Conservation (phyloP, 2,113 vertebrate genomes). For the Circaetus cinerascens region DNA sequence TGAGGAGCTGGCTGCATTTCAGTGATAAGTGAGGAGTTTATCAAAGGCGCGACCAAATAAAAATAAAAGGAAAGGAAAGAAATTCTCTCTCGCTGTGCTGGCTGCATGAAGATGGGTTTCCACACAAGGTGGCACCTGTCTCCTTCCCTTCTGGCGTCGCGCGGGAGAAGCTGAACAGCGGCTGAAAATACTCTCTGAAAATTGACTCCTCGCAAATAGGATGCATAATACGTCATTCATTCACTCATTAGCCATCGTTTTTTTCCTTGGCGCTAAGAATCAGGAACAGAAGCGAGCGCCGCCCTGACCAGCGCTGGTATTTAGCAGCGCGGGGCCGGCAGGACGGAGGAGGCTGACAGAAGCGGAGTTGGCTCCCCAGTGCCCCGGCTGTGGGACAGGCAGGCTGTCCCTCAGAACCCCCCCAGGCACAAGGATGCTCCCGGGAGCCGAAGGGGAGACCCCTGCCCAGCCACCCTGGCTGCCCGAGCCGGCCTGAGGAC, state of each 20-base stretch:
- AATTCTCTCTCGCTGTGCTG: neutral
- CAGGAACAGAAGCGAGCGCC: neutral
- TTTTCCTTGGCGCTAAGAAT: neutral
- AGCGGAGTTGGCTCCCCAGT: neutral
- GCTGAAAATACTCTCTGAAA: neutral
- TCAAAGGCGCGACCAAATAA: rapidly evolving
- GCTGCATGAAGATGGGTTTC: neutral
- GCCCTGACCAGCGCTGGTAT: rapidly evolving
- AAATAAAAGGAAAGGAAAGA: neutral
- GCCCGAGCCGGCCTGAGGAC: rapidly evolving
- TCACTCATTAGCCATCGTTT: rapidly evolving
- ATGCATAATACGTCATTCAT: neutral
- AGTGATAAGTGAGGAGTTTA: neutral
- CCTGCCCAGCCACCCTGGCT: neutral
- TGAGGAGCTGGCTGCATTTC: rapidly evolving
- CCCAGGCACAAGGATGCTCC: neutral
- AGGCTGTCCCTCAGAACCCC: rapidly evolving
- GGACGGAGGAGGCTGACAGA: neutral
- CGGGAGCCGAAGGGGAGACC: neutral
- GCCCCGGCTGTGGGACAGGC: neutral
- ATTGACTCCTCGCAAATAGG: neutral
- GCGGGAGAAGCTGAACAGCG: neutral
- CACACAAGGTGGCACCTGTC: conserved; percentile 53
- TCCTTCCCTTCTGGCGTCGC: neutral
- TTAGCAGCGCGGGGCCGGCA: neutral